Conservation (phyloP, 2,888 invertebrate species). For the Pseudanteris insignis region DNA sequence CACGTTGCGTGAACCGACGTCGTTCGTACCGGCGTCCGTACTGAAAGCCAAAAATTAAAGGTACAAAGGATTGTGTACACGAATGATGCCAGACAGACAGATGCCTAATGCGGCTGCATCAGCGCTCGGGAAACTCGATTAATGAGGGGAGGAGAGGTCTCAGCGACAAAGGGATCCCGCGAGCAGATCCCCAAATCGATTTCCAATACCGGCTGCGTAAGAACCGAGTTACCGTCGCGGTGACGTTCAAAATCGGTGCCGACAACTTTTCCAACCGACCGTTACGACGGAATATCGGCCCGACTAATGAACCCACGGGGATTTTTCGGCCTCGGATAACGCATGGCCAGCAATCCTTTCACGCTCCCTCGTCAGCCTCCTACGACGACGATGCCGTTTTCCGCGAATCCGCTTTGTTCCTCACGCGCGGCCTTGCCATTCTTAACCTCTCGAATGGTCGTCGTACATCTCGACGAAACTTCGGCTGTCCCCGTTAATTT, state of each 20-base stretch:
- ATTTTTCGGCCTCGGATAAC: conserved; percentile 14
- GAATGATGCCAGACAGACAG: conserved; percentile 6
- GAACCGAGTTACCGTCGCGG: too few species aligned
- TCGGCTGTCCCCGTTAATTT: conserved; percentile 32
- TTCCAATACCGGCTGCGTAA: neutral
- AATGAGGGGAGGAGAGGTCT: conserved; percentile 4
- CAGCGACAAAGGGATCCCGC: conserved; percentile 1
- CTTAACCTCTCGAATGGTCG: conserved; percentile 29
- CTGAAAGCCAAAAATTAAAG: conserved; percentile 1
- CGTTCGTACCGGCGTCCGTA: too few species aligned
- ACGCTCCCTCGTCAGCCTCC: conserved; percentile 17
- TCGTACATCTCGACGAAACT: conserved; percentile 33
- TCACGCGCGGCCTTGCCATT: conserved; percentile 11
- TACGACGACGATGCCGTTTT: conserved; percentile 14
- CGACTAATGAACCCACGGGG: too few species aligned
- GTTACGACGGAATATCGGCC: too few species aligned
- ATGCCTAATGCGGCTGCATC: conserved; percentile 10
- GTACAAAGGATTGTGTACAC: conserved; percentile 5
- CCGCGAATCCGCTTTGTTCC: conserved; percentile 32
- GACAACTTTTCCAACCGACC: too few species aligned
- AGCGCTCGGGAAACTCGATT: conserved; percentile 12
- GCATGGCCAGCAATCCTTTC: conserved; percentile 7
- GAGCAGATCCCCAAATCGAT: too few species aligned
- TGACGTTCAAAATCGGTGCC: too few species aligned
- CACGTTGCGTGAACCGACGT: too few species aligned